phyloP scores from a whole-genome alignment of 2,113 vertebrate species.

The Sebastes fasciatus region DNA sequence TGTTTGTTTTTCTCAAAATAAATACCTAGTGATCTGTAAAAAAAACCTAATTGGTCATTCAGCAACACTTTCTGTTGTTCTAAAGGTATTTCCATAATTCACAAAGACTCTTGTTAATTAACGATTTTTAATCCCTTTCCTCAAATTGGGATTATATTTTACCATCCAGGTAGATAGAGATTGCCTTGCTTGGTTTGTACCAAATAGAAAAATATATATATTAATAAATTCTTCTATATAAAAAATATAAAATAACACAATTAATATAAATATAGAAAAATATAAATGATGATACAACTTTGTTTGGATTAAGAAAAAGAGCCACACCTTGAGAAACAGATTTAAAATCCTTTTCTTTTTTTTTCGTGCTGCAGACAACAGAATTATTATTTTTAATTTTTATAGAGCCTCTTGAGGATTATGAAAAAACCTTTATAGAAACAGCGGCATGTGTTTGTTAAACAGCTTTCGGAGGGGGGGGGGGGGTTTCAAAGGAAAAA shows the following conservation, averaged over 20 bases:
- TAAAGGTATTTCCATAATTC: not conserved
- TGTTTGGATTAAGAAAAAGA: too few species aligned
- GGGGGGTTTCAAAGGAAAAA: too few species aligned
- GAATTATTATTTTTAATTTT: too few species aligned
- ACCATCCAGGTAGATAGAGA: not conserved
- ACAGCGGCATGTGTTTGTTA: too few species aligned
- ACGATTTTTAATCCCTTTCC: not conserved
- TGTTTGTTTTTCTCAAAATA: not conserved
- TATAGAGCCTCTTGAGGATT: not conserved
- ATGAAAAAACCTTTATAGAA: not conserved
- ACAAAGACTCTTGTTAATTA: not conserved
- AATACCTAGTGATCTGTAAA: not conserved
- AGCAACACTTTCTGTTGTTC: not conserved
- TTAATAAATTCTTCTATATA: too few species aligned
- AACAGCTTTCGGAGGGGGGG: too few species aligned
- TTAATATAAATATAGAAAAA: slow-evolving; percentile 1
- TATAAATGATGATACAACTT: not conserved
- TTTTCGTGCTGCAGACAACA: too few species aligned
- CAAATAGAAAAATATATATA: not conserved
- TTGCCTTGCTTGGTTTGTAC: not conserved
- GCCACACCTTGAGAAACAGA: too few species aligned
- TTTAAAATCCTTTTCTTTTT: too few species aligned
- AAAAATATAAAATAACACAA: not conserved
- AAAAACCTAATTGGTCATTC: not conserved
- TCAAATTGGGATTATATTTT: not conserved